Evolutionary conservation across 2,113 vertebrate genomes (phyloP).

Genomic region (Podiceps cristatus): DNA sequence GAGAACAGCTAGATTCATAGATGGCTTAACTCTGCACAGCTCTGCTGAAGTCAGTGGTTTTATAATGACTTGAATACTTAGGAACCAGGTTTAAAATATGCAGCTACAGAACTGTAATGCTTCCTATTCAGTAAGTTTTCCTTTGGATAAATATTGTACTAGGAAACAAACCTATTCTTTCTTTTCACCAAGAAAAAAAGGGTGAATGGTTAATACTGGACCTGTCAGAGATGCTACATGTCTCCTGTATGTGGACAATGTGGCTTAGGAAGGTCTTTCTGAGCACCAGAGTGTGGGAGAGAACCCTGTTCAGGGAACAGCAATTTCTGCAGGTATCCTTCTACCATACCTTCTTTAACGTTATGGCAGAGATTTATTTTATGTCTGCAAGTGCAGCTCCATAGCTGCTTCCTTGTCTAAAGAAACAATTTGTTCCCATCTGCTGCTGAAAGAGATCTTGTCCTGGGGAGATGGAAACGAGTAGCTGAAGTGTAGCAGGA

Average conservation of each 20-base stretch:
- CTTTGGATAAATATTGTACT: neutral
- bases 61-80: slow-evolving; percentile 21
- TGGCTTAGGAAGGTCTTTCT: neutral
- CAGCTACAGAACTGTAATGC: neutral
- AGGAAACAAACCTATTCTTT: neutral
- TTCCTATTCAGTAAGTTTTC: neutral
- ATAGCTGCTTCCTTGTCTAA: neutral
- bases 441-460: neutral
- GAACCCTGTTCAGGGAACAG: neutral
- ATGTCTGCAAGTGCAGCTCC: neutral
- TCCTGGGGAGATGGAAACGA: neutral
- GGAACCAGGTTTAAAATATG: slow-evolving; percentile 40
- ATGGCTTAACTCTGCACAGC: neutral
- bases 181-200: neutral
- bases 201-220: neutral
- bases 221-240: neutral
- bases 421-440: neutral
- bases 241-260: neutral
- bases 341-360: neutral
- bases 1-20: slow-evolving; percentile 18
- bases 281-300: neutral
- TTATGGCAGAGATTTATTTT: neutral
- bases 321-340: neutral
- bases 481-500: neutral
- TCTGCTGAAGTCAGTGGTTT: slow-evolving; percentile 45